Evolutionary conservation across 2,113 vertebrate genomes (phyloP).

Genomic region (Platanista minor): DNA sequence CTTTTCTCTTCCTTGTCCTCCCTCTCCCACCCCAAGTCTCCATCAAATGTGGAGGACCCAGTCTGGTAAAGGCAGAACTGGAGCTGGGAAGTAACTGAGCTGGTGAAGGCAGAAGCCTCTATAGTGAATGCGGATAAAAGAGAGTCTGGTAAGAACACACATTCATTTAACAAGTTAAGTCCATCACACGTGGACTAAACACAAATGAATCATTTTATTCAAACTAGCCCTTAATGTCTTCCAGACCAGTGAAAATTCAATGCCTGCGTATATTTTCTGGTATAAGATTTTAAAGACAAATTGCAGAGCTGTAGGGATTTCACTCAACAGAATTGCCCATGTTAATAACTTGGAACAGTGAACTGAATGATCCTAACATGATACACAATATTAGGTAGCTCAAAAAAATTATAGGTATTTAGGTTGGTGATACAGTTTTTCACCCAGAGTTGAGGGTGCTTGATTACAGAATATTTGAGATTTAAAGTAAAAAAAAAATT

Average conservation of each 20-base stretch:
- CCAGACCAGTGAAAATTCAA: background rate
- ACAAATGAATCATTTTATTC: background rate
- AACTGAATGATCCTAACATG: background rate
- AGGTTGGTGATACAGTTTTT: background rate
- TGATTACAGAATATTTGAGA: background rate
- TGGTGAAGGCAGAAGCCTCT: background rate
- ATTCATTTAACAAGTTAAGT: background rate
- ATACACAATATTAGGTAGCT: background rate
- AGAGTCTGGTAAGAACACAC: background rate
- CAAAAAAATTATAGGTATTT: background rate
- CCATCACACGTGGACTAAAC: background rate
- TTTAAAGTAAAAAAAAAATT: background rate
- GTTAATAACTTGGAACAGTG: background rate
- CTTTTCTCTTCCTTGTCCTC: background rate
- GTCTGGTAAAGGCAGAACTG: background rate
- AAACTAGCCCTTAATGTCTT: background rate
- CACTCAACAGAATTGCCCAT: background rate
- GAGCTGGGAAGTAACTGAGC: background rate
- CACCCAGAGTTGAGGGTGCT: background rate
- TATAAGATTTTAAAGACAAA: background rate
- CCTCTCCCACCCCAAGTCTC: background rate
- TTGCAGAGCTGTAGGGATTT: background rate
- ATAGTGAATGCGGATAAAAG: background rate
- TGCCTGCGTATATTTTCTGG: background rate
- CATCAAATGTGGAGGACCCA: background rate